These are phyloP conservation scores for Coregonus clupeaformis DNA, from an alignment of 2,113 vertebrate species.

Conservation along the genomic window DNA sequence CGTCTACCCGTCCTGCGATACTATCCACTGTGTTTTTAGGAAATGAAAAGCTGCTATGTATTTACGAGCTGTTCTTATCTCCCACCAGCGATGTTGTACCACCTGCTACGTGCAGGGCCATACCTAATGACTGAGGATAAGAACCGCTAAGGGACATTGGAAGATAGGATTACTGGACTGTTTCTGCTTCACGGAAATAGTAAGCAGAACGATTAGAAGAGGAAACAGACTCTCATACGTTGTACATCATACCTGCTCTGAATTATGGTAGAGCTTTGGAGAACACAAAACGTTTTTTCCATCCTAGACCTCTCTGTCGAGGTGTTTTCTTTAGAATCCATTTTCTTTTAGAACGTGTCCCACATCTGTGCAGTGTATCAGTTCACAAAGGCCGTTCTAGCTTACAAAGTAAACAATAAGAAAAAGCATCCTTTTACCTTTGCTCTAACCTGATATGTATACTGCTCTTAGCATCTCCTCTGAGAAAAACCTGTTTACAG, in stretches of 20 bases:
- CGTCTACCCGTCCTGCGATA: neutral
- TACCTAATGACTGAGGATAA: slow-evolving; percentile 51
- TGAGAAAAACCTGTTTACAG: slow-evolving; percentile 23
- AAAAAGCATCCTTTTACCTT: too few species aligned
- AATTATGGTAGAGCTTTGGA: slow-evolving; percentile 3
- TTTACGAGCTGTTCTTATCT: slow-evolving; percentile 62
- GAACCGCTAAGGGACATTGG: slow-evolving; percentile 20
- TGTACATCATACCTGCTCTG: neutral
- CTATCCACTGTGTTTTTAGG: neutral
- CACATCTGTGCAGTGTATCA: neutral
- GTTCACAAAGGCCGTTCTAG: neutral
- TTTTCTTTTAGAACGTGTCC: neutral
- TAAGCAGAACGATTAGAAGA: slow-evolving; percentile 29
- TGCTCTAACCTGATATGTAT: neutral
- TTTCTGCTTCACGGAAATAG: slow-evolving; percentile 34
- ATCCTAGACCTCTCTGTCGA: neutral
- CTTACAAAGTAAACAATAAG: neutral
- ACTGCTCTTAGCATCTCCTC: neutral
- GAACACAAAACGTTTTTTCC: slow-evolving; percentile 20
- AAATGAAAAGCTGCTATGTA: neutral
- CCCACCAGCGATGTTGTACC: slow-evolving; percentile 48
- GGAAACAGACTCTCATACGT: slow-evolving; percentile 13
- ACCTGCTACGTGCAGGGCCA: slow-evolving; percentile 30
- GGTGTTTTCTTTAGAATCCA: neutral
- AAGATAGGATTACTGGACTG: slow-evolving; percentile 41